Evolutionary conservation across 2,113 vertebrate species (phyloP).

Genomic region (Galeopterus variegatus): DNA sequence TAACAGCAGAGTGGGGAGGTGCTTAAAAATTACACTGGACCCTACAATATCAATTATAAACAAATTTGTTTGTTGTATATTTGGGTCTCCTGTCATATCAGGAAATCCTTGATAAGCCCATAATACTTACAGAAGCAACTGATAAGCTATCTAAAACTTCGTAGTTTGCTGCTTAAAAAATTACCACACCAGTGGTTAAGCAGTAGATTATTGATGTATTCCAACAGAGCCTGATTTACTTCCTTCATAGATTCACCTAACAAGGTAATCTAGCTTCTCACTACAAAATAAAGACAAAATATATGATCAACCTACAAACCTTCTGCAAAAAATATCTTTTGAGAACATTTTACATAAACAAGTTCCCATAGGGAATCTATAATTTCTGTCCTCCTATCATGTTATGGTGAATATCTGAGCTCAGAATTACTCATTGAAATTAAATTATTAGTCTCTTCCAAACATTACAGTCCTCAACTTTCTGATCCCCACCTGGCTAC

Average conservation of each 20-base stretch:
- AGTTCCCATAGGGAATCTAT: background rate
- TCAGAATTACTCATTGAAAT: background rate
- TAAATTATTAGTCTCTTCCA: background rate
- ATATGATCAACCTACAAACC: background rate
- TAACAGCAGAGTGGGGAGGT: background rate
- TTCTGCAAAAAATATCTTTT: background rate
- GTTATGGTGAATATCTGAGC: background rate
- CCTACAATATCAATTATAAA: background rate
- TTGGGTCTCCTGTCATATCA: background rate
- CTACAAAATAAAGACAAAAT: constrained; percentile 33
- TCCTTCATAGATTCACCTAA: background rate
- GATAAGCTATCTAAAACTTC: constrained; percentile 5
- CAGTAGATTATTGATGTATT: background rate
- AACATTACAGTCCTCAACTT: background rate
- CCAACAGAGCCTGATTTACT: background rate
- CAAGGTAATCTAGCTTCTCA: constrained; percentile 18
- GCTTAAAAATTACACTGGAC: background rate
- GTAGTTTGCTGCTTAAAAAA: constrained; percentile 18
- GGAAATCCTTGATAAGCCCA: background rate
- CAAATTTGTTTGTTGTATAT: background rate
- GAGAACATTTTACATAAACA: background rate
- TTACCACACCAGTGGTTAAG: background rate
- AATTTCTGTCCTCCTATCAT: background rate
- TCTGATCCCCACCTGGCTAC: background rate
- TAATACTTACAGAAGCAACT: background rate